Percentiles rank a stretch among this genome's conserved stretches.
phyloP scores from a whole-genome alignment of 2,888 invertebrate genomes.

The Chalcis sispes region DNA sequence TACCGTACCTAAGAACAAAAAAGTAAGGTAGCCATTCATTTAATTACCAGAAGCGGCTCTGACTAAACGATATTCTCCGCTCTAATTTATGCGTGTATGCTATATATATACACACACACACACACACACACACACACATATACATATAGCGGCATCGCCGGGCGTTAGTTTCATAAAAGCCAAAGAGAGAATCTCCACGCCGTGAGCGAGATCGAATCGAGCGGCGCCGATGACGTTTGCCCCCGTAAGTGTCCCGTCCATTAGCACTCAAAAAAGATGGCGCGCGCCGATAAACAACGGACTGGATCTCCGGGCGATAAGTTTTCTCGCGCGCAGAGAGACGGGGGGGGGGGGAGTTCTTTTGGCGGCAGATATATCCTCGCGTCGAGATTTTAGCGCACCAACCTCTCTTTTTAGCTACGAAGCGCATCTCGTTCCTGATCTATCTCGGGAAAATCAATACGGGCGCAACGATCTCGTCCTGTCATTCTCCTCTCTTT shows the following conservation, averaged over 20 bases:
- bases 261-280: conserved; percentile 51
- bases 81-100: conserved; percentile 43
- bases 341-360: conserved; percentile 44
- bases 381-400: conserved; percentile 46
- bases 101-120: too few relatives aligned
- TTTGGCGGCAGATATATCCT: conserved; percentile 60
- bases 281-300: conserved; percentile 35
- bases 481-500: background rate
- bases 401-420: too few relatives aligned
- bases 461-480: conserved; percentile 14
- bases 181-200: conserved; percentile 13
- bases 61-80: conserved; percentile 39
- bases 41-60: conserved; percentile 35
- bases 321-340: too few relatives aligned
- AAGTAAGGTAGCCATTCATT: conserved; percentile 23
- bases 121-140: too few relatives aligned
- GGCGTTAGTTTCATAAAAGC: background rate
- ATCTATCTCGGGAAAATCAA: conserved; percentile 49
- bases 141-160: conserved; percentile 12
- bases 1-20: conserved; percentile 11
- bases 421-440: too few relatives aligned
- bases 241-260: conserved; percentile 41
- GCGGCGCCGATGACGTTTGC: conserved; percentile 28
- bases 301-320: background rate
- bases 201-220: background rate